Conservation (phyloP, 2,797 vertebrate species). For the Myotis pilosus region DNA sequence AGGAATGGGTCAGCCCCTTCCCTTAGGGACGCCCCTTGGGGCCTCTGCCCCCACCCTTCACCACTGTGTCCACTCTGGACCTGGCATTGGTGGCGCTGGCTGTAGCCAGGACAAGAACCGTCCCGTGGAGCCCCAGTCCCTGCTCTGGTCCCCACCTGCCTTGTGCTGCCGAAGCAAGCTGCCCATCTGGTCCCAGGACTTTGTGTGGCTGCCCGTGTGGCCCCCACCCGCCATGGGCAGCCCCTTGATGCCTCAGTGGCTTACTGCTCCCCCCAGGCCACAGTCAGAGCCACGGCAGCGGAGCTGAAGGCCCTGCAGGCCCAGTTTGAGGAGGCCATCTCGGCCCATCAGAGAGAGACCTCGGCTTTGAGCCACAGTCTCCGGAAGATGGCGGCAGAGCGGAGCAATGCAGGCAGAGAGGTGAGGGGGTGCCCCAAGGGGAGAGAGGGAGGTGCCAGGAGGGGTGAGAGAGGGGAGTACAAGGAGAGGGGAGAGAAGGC, state of each 20-base stretch:
- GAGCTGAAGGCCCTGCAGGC: conserved; percentile 82
- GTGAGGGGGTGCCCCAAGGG: conserved; percentile 53
- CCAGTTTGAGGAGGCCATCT: conserved; percentile 84
- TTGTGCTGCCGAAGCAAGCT: accelerated
- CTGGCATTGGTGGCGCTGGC: not conserved
- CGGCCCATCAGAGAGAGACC: conserved; percentile 78
- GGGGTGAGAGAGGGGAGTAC: not conserved
- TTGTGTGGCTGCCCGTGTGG: accelerated
- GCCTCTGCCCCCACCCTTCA: not conserved
- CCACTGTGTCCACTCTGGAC: not conserved
- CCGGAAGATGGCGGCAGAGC: conserved; percentile 80
- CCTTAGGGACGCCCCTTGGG: accelerated
- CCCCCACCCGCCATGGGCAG: not conserved
- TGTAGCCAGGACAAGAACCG: accelerated
- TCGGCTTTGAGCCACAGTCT: conserved; percentile 78
- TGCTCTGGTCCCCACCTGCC: too few species aligned
- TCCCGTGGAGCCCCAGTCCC: not conserved
- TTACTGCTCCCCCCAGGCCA: conserved; percentile 67
- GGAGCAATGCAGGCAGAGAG: conserved; percentile 78
- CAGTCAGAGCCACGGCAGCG: not conserved
- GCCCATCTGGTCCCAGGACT: not conserved
- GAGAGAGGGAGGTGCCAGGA: not conserved
- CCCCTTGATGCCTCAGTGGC: accelerated
- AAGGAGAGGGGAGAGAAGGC: not conserved
- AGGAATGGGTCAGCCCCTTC: not conserved